These are phyloP conservation scores for Blennius ocellaris DNA, from an alignment of 2,113 vertebrate species.

Conservation along the genomic window DNA sequence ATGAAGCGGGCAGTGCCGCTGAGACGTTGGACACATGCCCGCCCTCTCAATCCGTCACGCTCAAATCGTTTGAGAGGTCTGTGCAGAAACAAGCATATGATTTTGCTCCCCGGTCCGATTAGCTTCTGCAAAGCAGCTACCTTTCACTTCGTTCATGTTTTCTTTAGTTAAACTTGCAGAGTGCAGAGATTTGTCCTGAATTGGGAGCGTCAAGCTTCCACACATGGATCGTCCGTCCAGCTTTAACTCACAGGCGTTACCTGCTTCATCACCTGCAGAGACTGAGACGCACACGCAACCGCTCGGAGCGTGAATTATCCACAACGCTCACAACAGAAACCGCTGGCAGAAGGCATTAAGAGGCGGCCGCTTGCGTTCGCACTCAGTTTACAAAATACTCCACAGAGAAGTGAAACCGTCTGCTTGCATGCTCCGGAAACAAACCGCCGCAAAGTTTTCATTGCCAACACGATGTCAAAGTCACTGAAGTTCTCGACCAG, in stretches of 20 bases:
- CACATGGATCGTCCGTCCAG: background rate
- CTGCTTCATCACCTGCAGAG: constrained; percentile 36
- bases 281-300: constrained; percentile 43
- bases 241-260: constrained; percentile 4
- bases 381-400: constrained; percentile 30
- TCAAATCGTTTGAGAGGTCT: constrained; percentile 12
- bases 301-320: constrained; percentile 54
- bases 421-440: background rate
- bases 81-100: constrained; percentile 15
- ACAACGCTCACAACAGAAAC: constrained; percentile 29
- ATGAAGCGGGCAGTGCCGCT: constrained; percentile 35
- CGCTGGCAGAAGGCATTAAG: constrained; percentile 21
- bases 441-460: no score
- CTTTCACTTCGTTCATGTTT: no score
- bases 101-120: constrained; percentile 18
- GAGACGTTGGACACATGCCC: constrained; percentile 40
- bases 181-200: constrained; percentile 25
- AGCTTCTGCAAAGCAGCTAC: background rate
- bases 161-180: background rate
- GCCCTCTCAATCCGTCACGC: background rate
- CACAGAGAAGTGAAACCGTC: constrained; percentile 10
- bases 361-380: constrained; percentile 13
- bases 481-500: no score
- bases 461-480: background rate
- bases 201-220: background rate